These are phyloP conservation scores for Linhomoeus sp. DNA, from an alignment of 2,888 invertebrate genomes.

Conservation along the genomic window DNA sequence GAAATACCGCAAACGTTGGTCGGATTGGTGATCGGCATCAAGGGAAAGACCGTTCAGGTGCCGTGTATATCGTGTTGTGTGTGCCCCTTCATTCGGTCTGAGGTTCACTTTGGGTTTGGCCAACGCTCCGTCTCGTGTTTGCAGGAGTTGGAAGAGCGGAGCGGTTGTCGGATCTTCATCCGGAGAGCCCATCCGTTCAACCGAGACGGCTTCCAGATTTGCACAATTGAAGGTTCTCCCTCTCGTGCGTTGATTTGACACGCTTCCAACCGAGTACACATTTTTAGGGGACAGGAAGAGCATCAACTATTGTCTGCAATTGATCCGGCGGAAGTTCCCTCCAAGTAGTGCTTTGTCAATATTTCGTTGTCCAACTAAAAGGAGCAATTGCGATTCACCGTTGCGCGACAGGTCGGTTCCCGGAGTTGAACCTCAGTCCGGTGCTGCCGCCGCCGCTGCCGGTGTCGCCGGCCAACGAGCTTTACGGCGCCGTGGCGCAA, in stretches of 20 bases:
- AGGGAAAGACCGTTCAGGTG: conserved; percentile 26
- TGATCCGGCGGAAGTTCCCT: conserved; percentile 5
- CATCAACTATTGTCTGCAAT: conserved; percentile 5
- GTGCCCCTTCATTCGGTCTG: no score
- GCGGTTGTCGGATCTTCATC: conserved; percentile 4
- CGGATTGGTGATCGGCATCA: conserved; percentile 24
- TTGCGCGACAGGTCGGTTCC: conserved; percentile 25
- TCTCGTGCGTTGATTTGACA: neutral
- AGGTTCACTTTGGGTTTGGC: no score
- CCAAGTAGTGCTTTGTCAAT: conserved; percentile 2
- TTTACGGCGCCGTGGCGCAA: no score
- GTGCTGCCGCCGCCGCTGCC: conserved; percentile 22
- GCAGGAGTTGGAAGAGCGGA: conserved; percentile 2
- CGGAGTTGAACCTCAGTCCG: conserved; percentile 26
- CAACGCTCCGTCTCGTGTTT: no score
- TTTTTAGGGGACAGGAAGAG: no score
- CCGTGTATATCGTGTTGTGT: no score
- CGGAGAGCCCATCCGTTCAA: neutral
- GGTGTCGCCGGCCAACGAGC: conserved; percentile 3
- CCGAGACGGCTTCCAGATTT: conserved; percentile 16
- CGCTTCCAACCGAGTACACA: no score
- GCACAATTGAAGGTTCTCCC: conserved; percentile 17
- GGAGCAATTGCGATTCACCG: no score
- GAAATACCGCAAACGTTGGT: conserved; percentile 27
- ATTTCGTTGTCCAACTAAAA: no score